A percentile compares a stretch with the other conserved stretches of the same genome.
phyloP scores from a whole-genome alignment of 1,140 invertebrate species.

The Myzus persicae region DNA sequence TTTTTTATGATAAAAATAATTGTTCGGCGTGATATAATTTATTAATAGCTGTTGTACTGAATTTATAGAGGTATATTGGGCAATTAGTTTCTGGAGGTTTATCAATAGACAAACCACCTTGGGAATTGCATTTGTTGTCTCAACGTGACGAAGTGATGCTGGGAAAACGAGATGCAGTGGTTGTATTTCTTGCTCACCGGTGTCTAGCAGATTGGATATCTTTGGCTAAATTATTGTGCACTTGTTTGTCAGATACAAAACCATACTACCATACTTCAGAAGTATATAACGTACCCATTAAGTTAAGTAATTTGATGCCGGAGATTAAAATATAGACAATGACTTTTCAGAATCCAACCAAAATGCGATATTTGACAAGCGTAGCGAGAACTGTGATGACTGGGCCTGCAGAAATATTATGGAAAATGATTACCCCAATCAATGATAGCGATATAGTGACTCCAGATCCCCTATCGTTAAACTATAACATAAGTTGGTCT shows the following conservation, averaged over 20 bases:
- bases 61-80: constrained; percentile 65
- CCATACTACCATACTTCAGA: constrained; percentile 53
- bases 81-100: constrained; percentile 66
- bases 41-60: neutral
- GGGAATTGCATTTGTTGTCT: constrained; percentile 69
- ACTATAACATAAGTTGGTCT: constrained; percentile 45
- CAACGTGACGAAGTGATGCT: constrained; percentile 61
- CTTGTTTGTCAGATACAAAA: constrained; percentile 67
- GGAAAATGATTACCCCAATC: constrained; percentile 37
- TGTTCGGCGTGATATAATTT: neutral
- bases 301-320: neutral
- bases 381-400: constrained; percentile 40
- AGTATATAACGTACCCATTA: neutral
- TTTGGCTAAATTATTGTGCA: constrained; percentile 67
- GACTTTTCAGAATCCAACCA: neutral
- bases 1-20: neutral
- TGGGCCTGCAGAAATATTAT: constrained; percentile 33
- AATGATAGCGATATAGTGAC: neutral
- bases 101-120: constrained; percentile 66
- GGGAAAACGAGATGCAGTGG: constrained; percentile 66
- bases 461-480: neutral
- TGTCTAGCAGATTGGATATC: constrained; percentile 70
- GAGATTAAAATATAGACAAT: neutral
- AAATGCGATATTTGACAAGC: constrained; percentile 50
- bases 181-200: constrained; percentile 69